Conservation (phyloP, 2,888 invertebrate genomes). For the Perdita meconis region DNA sequence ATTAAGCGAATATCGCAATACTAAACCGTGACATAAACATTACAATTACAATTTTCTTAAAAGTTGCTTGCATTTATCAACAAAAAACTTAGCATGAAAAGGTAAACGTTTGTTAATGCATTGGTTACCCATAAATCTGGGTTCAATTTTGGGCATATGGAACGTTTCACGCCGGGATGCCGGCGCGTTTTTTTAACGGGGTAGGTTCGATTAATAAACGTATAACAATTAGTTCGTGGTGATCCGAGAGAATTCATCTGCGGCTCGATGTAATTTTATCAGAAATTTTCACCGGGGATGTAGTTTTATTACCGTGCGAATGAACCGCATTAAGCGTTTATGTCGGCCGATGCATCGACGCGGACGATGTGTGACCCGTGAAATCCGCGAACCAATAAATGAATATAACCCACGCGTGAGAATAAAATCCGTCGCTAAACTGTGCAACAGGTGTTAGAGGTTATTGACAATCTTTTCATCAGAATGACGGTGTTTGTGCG, state of each 20-base stretch:
- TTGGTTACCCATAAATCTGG: neutral
- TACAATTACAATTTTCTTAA: neutral
- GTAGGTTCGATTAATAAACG: constrained; percentile 39
- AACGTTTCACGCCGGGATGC: neutral
- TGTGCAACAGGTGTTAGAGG: constrained; percentile 78
- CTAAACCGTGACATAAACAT: neutral
- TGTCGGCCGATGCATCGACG: constrained; percentile 60
- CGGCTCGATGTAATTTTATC: constrained; percentile 60
- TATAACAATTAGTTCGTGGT: constrained; percentile 40
- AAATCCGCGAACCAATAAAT: constrained; percentile 73
- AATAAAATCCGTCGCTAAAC: constrained; percentile 80
- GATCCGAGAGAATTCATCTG: constrained; percentile 45
- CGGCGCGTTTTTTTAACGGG: constrained; percentile 33
- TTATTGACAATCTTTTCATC: constrained; percentile 78
- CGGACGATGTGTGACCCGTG: constrained; percentile 66
- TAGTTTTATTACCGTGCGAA: constrained; percentile 60
- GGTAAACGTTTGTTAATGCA: neutral
- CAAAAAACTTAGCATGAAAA: no score
- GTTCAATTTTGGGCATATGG: neutral
- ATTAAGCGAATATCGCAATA: no score
- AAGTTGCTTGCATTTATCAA: neutral
- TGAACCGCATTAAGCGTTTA: constrained; percentile 54
- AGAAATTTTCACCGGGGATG: constrained; percentile 55
- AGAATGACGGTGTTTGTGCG: constrained; percentile 71
- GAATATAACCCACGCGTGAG: constrained; percentile 76